Evolutionary conservation across 2,888 invertebrate genomes (phyloP).

Genomic region (Orgyia antiqua): DNA sequence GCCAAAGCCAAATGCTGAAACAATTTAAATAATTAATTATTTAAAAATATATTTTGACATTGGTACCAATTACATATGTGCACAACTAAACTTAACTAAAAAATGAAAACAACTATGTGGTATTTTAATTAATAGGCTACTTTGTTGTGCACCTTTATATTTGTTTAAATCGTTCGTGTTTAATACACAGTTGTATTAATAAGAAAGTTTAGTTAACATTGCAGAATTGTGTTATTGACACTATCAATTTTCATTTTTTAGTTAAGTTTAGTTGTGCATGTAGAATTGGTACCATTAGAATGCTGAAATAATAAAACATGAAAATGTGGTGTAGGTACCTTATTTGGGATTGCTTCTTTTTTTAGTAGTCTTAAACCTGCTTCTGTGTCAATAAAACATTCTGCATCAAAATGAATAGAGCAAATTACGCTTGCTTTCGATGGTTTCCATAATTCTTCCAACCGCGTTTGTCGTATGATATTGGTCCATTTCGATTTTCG

Average conservation of each 20-base stretch:
- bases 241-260: no score
- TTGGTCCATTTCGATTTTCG: neutral
- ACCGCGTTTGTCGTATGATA: neutral
- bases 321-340: neutral
- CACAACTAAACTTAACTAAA: no score
- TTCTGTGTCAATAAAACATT: neutral
- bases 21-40: neutral
- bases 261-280: no score
- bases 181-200: neutral
- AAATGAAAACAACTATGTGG: no score
- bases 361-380: neutral
- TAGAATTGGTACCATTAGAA: no score
- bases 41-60: neutral
- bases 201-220: no score
- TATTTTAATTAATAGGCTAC: no score
- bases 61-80: neutral
- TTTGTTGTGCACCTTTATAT: no score
- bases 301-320: neutral
- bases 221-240: no score
- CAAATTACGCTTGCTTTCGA: neutral
- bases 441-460: neutral
- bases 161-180: no score
- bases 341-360: neutral
- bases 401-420: neutral
- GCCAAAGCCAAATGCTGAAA: conserved; percentile 1